phyloP scores from a whole-genome alignment of 1,140 invertebrate genomes.

The Nixonia krombeini region DNA sequence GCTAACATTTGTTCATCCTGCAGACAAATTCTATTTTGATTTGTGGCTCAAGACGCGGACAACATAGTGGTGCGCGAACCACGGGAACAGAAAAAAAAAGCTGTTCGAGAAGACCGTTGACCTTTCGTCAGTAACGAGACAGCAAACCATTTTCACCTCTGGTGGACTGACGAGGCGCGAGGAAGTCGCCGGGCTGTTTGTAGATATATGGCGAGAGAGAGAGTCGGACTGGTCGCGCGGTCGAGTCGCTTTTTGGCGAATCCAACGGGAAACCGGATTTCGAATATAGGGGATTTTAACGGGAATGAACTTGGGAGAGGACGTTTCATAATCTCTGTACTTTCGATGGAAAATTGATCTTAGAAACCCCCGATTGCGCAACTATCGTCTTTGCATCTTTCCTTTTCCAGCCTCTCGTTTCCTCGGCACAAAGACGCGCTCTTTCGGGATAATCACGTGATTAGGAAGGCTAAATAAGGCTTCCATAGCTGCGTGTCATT shows the following conservation, averaged over 20 bases:
- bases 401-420: too few species aligned
- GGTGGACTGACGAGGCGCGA: constrained; percentile 12
- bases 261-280: constrained; percentile 37
- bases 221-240: constrained; percentile 43
- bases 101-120: constrained; percentile 25
- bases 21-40: too few species aligned
- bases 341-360: too few species aligned
- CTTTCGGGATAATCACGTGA: too few species aligned
- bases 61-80: too few species aligned
- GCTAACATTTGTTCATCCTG: too few species aligned
- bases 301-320: constrained; percentile 21
- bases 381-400: too few species aligned
- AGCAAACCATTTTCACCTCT: constrained; percentile 36
- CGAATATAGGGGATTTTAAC: constrained; percentile 21
- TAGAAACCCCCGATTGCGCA: too few species aligned
- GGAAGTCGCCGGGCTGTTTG: constrained; percentile 33
- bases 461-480: too few species aligned
- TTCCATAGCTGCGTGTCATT: too few species aligned
- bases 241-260: constrained; percentile 25
- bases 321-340: neutral
- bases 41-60: too few species aligned
- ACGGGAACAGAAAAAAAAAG: constrained; percentile 17
- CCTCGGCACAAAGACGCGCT: too few species aligned
- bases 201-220: constrained; percentile 46
- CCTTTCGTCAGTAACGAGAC: constrained; percentile 30